Percentiles rank a stretch among this genome's conserved stretches.
phyloP scores from a whole-genome alignment of 2,113 vertebrate genomes.

The Bubo blakistoni region DNA sequence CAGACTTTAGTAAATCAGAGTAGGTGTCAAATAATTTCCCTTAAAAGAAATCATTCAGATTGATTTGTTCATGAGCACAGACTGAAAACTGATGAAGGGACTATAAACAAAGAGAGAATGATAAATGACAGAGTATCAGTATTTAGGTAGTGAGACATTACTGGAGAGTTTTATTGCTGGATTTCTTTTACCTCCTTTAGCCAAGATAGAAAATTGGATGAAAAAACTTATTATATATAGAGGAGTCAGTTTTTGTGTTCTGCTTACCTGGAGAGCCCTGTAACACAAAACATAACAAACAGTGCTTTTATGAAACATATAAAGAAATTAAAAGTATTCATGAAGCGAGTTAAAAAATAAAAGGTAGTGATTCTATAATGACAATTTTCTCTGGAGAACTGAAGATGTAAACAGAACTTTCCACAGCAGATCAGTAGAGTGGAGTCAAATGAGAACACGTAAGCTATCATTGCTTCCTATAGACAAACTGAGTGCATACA shows the following conservation, averaged over 20 bases:
- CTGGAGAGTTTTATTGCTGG: not conserved
- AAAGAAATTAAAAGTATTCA: not conserved
- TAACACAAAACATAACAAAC: not conserved
- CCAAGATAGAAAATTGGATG: not conserved
- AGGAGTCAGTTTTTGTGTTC: not conserved
- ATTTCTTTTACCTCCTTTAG: constrained; percentile 1
- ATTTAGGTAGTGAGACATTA: not conserved
- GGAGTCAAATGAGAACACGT: not conserved
- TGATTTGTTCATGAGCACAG: constrained; percentile 20
- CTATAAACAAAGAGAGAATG: not conserved
- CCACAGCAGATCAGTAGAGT: not conserved
- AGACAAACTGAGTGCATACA: not conserved
- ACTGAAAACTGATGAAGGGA: not conserved
- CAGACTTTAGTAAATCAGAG: constrained; percentile 14
- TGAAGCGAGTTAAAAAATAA: not conserved
- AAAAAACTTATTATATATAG: not conserved
- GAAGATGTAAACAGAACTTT: not conserved
- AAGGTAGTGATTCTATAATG: not conserved
- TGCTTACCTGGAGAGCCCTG: not conserved
- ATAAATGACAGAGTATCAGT: not conserved
- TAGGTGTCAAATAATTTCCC: not conserved
- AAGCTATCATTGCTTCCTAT: not conserved
- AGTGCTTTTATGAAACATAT: not conserved
- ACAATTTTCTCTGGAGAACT: not conserved
- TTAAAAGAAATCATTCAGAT: constrained; percentile 49